Evolutionary conservation across 1,140 invertebrate species (phyloP).

Genomic region (Hylaeus volcanicus): DNA sequence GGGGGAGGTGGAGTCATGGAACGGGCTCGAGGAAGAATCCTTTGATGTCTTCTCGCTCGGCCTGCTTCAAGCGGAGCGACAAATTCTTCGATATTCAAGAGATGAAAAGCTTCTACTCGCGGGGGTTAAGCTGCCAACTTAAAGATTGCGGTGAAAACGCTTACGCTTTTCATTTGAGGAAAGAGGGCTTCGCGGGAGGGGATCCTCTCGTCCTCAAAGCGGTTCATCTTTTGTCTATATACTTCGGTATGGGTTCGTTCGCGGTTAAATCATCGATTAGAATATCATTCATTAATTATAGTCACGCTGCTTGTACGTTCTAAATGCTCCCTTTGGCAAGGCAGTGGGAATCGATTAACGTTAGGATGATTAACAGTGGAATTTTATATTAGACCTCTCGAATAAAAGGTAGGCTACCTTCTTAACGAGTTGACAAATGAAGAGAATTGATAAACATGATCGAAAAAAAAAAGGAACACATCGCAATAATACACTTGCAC

Average conservation of each 20-base stretch:
- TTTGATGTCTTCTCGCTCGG: conserved; percentile 78
- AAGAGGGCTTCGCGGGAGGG: not conserved
- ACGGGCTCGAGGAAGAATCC: conserved; percentile 56
- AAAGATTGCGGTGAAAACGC: conserved; percentile 60
- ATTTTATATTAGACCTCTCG: too few relatives aligned
- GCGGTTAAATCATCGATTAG: not conserved
- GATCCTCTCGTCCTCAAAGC: not conserved
- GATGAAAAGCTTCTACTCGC: conserved; percentile 77
- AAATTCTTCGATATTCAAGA: conserved; percentile 80
- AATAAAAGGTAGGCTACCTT: too few relatives aligned
- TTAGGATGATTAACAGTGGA: too few relatives aligned
- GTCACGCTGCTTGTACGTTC: too few relatives aligned
- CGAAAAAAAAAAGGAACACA: too few relatives aligned
- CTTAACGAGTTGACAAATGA: too few relatives aligned
- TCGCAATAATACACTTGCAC: too few relatives aligned
- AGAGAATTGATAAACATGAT: too few relatives aligned
- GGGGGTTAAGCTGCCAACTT: conserved; percentile 54
- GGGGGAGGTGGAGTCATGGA: conserved; percentile 4
- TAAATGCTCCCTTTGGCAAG: too few relatives aligned
- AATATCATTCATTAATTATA: too few relatives aligned
- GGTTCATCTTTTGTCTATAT: not conserved
- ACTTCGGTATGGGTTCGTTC: too few relatives aligned
- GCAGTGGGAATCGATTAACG: too few relatives aligned
- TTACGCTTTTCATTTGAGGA: conserved; percentile 55
- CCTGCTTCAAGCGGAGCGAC: conserved; percentile 76